Evolutionary conservation across 2,797 vertebrate species (phyloP).

Genomic region (Myotis planiceps): DNA sequence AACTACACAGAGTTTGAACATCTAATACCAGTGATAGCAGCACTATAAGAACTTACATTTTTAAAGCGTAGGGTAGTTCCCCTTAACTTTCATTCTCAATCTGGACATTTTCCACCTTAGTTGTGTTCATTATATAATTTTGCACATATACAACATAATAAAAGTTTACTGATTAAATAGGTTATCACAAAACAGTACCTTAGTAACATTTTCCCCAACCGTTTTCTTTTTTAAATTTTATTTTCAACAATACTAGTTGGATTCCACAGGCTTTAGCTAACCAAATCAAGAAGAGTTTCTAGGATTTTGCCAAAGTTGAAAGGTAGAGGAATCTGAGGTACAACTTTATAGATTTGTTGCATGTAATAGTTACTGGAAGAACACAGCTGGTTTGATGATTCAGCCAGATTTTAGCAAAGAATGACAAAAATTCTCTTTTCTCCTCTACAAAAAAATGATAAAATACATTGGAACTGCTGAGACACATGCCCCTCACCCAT

Average conservation of each 20-base stretch:
- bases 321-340: conserved; percentile 45
- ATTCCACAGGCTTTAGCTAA: conserved; percentile 38
- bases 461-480: background rate
- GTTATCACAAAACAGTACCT: conserved; percentile 7
- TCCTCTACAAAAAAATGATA: conserved; percentile 42
- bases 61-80: background rate
- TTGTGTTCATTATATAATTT: background rate
- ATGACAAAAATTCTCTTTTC: background rate
- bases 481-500: background rate
- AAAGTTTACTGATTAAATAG: background rate
- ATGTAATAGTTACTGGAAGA: conserved; percentile 37
- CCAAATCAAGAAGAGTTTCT: background rate
- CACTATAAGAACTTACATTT: background rate
- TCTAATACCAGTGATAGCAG: background rate
- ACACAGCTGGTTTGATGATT: background rate
- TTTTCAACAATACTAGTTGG: conserved; percentile 7
- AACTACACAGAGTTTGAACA: background rate
- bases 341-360: conserved; percentile 30
- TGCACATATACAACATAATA: background rate
- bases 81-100: background rate
- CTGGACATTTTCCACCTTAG: background rate
- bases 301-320: conserved; percentile 56
- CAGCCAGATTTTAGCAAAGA: conserved; percentile 49
- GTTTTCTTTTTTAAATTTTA: background rate
- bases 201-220: background rate